phyloP scores from a whole-genome alignment of 2,888 invertebrate genomes.

The Ctena decussata region DNA sequence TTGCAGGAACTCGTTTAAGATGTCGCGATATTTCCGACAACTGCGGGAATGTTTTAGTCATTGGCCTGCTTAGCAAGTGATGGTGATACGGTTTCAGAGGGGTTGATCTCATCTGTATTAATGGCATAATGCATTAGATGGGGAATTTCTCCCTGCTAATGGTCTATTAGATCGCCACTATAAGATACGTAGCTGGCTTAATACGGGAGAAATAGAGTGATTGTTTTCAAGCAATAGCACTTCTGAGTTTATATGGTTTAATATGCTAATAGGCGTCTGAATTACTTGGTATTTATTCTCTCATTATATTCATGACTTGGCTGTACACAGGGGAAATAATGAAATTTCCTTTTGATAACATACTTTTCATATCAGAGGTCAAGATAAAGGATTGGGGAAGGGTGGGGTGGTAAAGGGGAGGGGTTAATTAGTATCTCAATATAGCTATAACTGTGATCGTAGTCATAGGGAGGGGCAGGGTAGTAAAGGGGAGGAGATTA shows the following conservation, averaged over 20 bases:
- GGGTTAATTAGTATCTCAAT: too few species aligned
- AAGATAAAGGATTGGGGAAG: too few species aligned
- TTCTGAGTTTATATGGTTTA: not conserved
- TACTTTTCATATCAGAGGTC: too few species aligned
- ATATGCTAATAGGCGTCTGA: slow-evolving; percentile 7
- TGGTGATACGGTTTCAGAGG: slow-evolving; percentile 2
- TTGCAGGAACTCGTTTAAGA: too few species aligned
- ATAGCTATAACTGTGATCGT: too few species aligned
- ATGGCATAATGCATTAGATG: slow-evolving; percentile 15
- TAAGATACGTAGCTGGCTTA: not conserved
- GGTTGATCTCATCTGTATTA: slow-evolving; percentile 4
- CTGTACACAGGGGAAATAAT: not conserved
- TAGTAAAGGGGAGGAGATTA: too few species aligned
- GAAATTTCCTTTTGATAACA: not conserved
- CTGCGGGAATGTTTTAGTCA: too few species aligned
- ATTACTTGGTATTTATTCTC: not conserved
- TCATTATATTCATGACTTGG: not conserved
- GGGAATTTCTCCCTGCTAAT: not conserved
- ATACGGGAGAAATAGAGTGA: not conserved
- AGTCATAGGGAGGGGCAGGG: too few species aligned
- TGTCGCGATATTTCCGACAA: too few species aligned
- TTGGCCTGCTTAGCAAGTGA: slow-evolving; percentile 6
- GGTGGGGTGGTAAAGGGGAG: too few species aligned
- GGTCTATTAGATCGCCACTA: not conserved
- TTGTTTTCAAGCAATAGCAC: not conserved